Evolutionary conservation across 2,113 vertebrate genomes (phyloP).

Genomic region (Erinaceus europaeus): DNA sequence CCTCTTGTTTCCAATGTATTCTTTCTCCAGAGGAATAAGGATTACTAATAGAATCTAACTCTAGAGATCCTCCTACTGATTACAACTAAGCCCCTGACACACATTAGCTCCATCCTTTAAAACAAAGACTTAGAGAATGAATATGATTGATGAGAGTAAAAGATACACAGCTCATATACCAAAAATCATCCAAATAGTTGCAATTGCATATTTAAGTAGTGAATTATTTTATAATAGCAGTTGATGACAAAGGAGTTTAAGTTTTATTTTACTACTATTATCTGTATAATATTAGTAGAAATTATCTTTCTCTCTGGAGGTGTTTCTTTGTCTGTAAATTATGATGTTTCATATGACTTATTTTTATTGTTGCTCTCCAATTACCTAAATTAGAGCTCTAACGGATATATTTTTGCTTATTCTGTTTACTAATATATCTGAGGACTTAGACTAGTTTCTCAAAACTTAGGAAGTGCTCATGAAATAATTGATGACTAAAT

Average conservation of each 20-base stretch:
- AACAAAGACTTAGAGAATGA: not conserved
- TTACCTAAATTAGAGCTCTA: not conserved
- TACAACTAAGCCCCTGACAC: not conserved
- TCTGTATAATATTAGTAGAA: not conserved
- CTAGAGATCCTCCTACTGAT: not conserved
- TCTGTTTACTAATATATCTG: not conserved
- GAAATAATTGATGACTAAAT: conserved; percentile 12
- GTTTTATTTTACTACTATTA: conserved; percentile 4
- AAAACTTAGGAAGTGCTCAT: not conserved
- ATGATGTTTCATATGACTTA: no score
- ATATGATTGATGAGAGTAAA: not conserved
- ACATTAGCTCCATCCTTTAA: not conserved
- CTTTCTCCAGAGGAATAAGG: not conserved
- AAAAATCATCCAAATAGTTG: not conserved
- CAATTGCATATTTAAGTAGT: not conserved
- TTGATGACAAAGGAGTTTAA: not conserved
- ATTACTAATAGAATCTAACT: not conserved
- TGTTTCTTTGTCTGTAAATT: not conserved
- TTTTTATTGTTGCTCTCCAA: not conserved
- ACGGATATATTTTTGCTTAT: not conserved
- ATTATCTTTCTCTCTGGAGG: not conserved
- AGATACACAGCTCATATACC: not conserved
- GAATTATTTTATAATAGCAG: not conserved
- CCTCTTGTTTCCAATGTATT: not conserved
- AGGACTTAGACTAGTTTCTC: not conserved